These are phyloP conservation scores for Listronotus bonariensis DNA, from an alignment of 1,140 invertebrate genomes.

Conservation along the genomic window DNA sequence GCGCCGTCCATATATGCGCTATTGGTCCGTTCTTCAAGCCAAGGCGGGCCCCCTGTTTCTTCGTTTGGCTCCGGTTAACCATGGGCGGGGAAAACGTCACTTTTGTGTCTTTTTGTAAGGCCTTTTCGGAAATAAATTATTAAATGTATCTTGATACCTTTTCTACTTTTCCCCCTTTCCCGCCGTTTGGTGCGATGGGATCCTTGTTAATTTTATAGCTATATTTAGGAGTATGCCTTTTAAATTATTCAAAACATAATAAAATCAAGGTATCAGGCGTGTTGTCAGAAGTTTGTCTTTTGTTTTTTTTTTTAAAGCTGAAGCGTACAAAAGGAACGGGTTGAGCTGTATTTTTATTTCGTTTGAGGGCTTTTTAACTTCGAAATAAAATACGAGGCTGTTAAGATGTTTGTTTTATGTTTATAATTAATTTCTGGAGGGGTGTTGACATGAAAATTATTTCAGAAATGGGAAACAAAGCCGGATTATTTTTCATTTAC, in stretches of 20 bases:
- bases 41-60: conserved; percentile 23
- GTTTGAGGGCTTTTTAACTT: not conserved
- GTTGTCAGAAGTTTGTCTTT: conserved; percentile 32
- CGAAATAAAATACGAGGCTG: conserved; percentile 7
- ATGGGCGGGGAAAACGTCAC: conserved; percentile 25
- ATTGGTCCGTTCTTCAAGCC: conserved; percentile 33
- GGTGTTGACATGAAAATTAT: conserved; percentile 8
- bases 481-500: not conserved
- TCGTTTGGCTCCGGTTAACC: conserved; percentile 19
- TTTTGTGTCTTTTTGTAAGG: conserved; percentile 32
- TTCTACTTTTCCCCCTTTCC: conserved; percentile 17
- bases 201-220: conserved; percentile 43
- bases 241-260: conserved; percentile 38
- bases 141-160: conserved; percentile 47
- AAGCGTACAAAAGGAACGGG: conserved; percentile 19
- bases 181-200: conserved; percentile 4
- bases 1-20: conserved; percentile 23
- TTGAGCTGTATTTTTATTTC: conserved; percentile 19
- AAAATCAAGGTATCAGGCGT: conserved; percentile 30
- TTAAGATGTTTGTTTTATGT: conserved; percentile 8
- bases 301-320: conserved; percentile 17
- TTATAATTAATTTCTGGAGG: conserved; percentile 9
- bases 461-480: not conserved
- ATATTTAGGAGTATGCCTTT: conserved; percentile 41
- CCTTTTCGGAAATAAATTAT: conserved; percentile 46